Conservation (phyloP, 2,888 invertebrate genomes). For the Dasysyrphus albostriatus region DNA sequence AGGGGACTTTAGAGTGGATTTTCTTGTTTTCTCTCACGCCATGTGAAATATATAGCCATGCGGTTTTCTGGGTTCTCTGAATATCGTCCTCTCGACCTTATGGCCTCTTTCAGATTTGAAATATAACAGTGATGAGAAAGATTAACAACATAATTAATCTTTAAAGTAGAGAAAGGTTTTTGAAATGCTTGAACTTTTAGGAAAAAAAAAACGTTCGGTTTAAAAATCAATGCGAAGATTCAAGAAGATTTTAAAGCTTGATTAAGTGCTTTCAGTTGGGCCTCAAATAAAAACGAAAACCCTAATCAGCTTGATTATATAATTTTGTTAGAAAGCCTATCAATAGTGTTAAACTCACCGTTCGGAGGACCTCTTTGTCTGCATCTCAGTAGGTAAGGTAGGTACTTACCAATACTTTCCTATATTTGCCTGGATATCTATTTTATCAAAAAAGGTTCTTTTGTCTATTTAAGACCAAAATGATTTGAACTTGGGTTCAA, state of each 20-base stretch:
- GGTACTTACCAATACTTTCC: too few relatives aligned
- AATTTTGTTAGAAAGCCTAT: too few relatives aligned
- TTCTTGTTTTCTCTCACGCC: conserved; percentile 57
- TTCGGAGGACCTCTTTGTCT: too few relatives aligned
- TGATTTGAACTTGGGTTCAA: too few relatives aligned
- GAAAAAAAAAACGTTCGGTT: background rate
- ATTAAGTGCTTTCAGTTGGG: background rate
- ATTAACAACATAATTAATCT: conserved; percentile 10
- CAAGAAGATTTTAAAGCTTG: background rate
- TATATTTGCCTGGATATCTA: too few relatives aligned
- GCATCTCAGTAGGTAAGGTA: too few relatives aligned
- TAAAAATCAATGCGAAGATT: background rate
- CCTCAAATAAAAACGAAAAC: background rate
- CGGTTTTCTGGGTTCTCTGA: background rate
- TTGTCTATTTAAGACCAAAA: too few relatives aligned
- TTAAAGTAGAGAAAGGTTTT: background rate
- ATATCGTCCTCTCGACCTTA: conserved; percentile 5
- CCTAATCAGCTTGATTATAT: too few relatives aligned
- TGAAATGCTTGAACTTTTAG: background rate
- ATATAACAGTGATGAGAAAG: background rate
- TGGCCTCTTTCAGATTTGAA: conserved; percentile 1
- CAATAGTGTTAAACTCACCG: too few relatives aligned
- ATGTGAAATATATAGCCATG: conserved; percentile 9
- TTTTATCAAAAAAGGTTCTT: too few relatives aligned
- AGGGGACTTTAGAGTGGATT: conserved; percentile 42